Conservation (phyloP, 2,888 invertebrate genomes). For the Cremastinae sp. region DNA sequence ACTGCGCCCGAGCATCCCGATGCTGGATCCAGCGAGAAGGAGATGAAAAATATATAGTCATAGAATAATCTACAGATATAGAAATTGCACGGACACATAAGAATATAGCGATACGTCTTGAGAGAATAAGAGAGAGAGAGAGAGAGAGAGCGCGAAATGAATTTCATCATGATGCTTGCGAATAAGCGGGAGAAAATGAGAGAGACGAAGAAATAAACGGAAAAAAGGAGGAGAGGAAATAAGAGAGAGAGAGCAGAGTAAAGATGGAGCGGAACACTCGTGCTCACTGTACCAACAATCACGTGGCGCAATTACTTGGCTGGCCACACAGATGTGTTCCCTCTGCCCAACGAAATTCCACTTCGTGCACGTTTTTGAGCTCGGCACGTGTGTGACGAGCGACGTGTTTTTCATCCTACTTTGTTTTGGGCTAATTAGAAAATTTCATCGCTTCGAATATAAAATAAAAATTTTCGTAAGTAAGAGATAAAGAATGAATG, state of each 20-base stretch:
- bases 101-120: conserved; percentile 6
- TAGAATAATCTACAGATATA: not conserved
- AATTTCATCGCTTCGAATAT: no score
- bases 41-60: conserved; percentile 22
- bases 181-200: conserved; percentile 35
- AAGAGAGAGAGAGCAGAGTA: conserved; percentile 56
- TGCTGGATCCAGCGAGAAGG: conserved; percentile 43
- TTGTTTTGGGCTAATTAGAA: no score
- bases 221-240: conserved; percentile 46
- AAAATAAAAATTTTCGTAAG: no score
- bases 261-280: conserved; percentile 60
- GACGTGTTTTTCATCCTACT: no score
- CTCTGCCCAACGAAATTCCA: conserved; percentile 18
- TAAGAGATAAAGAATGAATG: no score
- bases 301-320: conserved; percentile 79
- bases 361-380: conserved; percentile 9
- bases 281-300: conserved; percentile 73
- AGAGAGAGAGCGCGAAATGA: conserved; percentile 36
- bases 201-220: no score
- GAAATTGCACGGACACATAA: conserved; percentile 8
- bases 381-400: not conserved
- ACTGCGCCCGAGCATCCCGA: conserved; percentile 62
- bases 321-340: conserved; percentile 73
- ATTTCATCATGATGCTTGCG: conserved; percentile 48
- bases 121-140: conserved; percentile 4